Conservation (phyloP, 2,797 vertebrate species). For the Brachyalestes nurse region DNA sequence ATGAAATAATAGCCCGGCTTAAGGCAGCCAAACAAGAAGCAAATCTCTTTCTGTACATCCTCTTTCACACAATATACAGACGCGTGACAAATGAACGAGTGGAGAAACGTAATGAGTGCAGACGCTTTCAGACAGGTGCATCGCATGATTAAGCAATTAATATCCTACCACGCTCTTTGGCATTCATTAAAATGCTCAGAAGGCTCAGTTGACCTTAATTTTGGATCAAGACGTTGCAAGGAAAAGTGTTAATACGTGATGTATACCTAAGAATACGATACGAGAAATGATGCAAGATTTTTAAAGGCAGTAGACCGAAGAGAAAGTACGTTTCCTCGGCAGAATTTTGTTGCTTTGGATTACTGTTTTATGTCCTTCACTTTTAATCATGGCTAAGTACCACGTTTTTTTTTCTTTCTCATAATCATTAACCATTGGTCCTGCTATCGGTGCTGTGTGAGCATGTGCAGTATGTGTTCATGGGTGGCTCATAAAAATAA, state of each 20-base stretch:
- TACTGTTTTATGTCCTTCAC: background rate
- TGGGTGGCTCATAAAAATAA: slow-evolving; percentile 1
- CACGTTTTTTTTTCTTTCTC: background rate
- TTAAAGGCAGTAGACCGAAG: too few relatives aligned
- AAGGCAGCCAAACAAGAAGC: background rate
- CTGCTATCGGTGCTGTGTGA: background rate
- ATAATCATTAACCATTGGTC: background rate
- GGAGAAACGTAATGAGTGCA: too few relatives aligned
- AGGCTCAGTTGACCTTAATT: too few relatives aligned
- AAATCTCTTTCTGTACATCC: background rate
- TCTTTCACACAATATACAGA: background rate
- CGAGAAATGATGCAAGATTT: too few relatives aligned
- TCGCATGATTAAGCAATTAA: too few relatives aligned
- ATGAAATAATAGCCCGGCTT: background rate
- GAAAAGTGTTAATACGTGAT: too few relatives aligned
- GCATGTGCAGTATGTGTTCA: background rate
- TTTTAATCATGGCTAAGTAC: background rate
- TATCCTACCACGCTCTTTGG: too few relatives aligned
- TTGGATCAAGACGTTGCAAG: too few relatives aligned
- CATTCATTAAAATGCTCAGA: too few relatives aligned
- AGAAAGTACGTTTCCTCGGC: too few relatives aligned
- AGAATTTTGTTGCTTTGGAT: background rate
- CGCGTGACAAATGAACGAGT: background rate
- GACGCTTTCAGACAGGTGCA: too few relatives aligned
- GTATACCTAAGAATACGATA: too few relatives aligned